Conservation (phyloP, 2,113 vertebrate genomes). For the Machaerirhynchus nigripectus region DNA sequence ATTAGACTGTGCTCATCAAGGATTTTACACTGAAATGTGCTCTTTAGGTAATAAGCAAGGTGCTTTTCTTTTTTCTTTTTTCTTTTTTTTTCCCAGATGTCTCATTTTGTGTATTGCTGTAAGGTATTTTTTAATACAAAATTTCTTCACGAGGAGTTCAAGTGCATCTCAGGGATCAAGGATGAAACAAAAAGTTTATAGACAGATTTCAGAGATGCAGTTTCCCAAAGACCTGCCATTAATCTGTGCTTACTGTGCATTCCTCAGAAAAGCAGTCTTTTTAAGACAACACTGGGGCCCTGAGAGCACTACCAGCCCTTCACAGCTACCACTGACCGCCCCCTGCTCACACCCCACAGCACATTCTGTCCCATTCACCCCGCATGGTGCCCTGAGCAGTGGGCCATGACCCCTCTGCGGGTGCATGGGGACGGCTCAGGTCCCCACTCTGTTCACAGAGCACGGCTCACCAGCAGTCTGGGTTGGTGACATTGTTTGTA, state of each 20-base stretch:
- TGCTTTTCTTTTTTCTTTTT: neutral
- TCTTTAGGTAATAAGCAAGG: neutral
- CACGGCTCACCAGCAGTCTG: neutral
- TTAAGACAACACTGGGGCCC: accelerated
- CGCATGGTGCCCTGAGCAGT: accelerated
- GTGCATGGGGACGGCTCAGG: neutral
- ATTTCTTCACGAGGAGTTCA: neutral
- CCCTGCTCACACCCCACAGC: neutral
- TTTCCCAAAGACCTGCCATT: neutral
- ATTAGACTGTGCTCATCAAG: neutral
- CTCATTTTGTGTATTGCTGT: neutral
- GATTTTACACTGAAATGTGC: neutral
- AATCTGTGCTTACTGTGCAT: neutral
- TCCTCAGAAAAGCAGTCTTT: neutral
- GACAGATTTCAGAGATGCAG: neutral
- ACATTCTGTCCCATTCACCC: neutral
- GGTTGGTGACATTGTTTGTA: accelerated
- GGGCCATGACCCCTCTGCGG: accelerated
- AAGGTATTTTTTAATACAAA: neutral
- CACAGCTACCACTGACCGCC: accelerated
- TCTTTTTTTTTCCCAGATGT: neutral
- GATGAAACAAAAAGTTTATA: neutral
- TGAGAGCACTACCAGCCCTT: too few species aligned
- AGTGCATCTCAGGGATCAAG: too few species aligned
- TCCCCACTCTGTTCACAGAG: accelerated